Evolutionary conservation across 2,888 invertebrate species (phyloP).

Genomic region (Camponotus fellah): DNA sequence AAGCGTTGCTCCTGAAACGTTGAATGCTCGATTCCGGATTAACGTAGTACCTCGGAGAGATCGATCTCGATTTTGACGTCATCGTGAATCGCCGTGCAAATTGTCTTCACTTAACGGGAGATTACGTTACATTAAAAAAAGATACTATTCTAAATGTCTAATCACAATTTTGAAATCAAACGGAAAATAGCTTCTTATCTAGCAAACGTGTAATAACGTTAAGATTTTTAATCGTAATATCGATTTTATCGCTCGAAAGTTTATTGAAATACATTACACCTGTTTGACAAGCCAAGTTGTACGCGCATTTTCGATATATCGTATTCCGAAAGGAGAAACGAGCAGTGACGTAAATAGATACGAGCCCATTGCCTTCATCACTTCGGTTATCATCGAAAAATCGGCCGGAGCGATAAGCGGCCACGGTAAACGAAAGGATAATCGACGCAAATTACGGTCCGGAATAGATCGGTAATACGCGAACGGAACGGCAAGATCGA

Average conservation of each 20-base stretch:
- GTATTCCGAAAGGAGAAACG: background rate
- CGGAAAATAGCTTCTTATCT: background rate
- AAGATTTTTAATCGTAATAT: background rate
- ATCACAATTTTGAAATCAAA: background rate
- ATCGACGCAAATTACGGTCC: conserved; percentile 49
- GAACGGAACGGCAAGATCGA: conserved; percentile 46
- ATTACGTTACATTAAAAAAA: background rate
- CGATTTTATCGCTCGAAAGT: background rate
- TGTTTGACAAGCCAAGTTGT: background rate
- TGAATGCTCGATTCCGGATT: conserved; percentile 5
- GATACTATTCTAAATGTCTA: background rate
- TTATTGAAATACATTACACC: background rate
- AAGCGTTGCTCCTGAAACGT: conserved; percentile 7
- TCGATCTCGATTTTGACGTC: background rate
- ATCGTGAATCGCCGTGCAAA: background rate
- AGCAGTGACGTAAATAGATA: conserved; percentile 33
- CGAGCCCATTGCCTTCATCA: conserved; percentile 39
- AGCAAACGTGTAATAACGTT: background rate
- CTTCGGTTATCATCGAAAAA: conserved; percentile 39
- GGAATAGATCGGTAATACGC: conserved; percentile 56
- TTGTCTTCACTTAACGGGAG: background rate
- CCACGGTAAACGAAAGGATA: conserved; percentile 49
- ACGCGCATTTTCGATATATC: background rate
- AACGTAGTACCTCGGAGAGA: background rate
- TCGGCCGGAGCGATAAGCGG: conserved; percentile 44